These are phyloP conservation scores for Tetramorium simillimum DNA, from an alignment of 1,140 invertebrate species.

Conservation along the genomic window DNA sequence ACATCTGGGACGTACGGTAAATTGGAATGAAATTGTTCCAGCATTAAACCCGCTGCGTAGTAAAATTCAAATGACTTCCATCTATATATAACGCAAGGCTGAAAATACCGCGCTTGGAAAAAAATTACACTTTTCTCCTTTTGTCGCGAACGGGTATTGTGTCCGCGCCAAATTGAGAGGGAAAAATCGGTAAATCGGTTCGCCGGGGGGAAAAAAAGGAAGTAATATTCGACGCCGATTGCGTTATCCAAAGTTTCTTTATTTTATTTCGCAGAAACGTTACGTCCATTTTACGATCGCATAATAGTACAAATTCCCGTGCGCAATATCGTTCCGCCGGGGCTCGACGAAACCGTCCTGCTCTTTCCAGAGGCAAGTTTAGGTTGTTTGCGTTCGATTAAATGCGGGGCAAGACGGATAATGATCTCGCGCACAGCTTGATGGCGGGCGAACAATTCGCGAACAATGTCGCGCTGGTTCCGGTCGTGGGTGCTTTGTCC, in stretches of 20 bases:
- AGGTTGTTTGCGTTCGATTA: not conserved
- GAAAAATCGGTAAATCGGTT: constrained; percentile 9
- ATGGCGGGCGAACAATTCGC: constrained; percentile 54
- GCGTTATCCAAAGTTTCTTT: not conserved
- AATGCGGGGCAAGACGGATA: not conserved
- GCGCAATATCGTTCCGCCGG: not conserved
- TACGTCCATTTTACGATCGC: not conserved
- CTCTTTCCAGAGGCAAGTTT: not conserved
- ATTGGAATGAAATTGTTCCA: constrained; percentile 2
- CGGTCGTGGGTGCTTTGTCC: constrained; percentile 58
- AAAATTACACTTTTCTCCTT: not conserved
- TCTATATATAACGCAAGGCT: not conserved
- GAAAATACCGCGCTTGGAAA: not conserved
- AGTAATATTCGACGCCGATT: constrained; percentile 8
- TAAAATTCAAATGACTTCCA: not conserved
- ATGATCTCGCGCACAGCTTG: constrained; percentile 2
- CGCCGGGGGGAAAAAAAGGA: not conserved
- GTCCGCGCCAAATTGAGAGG: not conserved
- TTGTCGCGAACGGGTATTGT: not conserved
- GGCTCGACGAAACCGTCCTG: not conserved
- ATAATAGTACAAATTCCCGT: not conserved
- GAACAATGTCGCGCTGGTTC: constrained; percentile 60
- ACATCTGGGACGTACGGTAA: not conserved
- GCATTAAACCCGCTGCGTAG: not conserved
- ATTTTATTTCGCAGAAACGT: not conserved